phyloP scores from a whole-genome alignment of 1,140 invertebrate genomes.

The Tenebrio molitor region DNA sequence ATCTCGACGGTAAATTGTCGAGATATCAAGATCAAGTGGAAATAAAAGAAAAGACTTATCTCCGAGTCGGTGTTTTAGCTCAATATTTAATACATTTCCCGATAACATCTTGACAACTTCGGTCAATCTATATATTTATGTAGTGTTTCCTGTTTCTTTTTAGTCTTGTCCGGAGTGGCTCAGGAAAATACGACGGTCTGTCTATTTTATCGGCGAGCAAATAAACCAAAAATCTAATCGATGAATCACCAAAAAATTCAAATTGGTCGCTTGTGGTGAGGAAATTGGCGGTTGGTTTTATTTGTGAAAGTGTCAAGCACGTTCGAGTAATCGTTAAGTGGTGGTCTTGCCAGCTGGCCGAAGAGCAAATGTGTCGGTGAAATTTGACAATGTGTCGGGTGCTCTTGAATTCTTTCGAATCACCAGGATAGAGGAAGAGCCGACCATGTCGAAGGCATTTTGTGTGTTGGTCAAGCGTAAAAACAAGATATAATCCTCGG shows the following conservation, averaged over 20 bases:
- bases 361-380: slow-evolving; percentile 30
- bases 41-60: slow-evolving; percentile 17
- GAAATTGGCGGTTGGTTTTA: slow-evolving; percentile 17
- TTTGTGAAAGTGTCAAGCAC: slow-evolving; percentile 31
- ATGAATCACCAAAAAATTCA: slow-evolving; percentile 3
- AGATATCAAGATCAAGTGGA: slow-evolving; percentile 2
- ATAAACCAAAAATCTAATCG: too few species aligned
- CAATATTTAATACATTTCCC: slow-evolving; percentile 20
- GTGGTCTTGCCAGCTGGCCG: slow-evolving; percentile 16
- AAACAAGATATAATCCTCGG: slow-evolving; percentile 36
- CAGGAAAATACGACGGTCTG: neutral
- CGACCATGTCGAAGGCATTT: slow-evolving; percentile 34
- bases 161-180: neutral
- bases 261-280: slow-evolving; percentile 6
- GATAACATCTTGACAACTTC: slow-evolving; percentile 16
- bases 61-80: slow-evolving; percentile 26
- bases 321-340: slow-evolving; percentile 19
- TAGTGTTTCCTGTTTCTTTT: neutral
- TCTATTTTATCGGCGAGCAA: too few species aligned
- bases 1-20: neutral
- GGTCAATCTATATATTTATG: neutral
- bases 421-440: slow-evolving; percentile 28
- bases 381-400: slow-evolving; percentile 38
- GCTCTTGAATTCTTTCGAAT: slow-evolving; percentile 36
- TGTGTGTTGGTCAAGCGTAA: slow-evolving; percentile 39